phyloP scores from a whole-genome alignment of 92 coral and sea anemone species.

The Bergia puertoricense region DNA sequence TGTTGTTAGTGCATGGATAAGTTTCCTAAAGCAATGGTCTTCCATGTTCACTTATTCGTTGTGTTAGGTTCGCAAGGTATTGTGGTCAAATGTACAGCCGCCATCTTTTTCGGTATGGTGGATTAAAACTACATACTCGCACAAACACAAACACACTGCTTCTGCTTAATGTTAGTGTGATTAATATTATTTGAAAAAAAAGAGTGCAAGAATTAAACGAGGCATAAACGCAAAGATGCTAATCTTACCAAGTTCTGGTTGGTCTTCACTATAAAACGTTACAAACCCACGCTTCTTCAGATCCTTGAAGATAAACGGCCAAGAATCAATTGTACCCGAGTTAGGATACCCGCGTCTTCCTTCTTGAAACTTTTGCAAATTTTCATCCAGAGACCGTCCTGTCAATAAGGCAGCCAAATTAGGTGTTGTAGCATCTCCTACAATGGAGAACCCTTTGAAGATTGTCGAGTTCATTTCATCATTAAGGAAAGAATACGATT shows the following conservation, averaged over 20 bases:
- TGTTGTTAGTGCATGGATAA: too few species aligned
- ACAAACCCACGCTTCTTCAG: constrained; percentile 58
- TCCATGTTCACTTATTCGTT: too few species aligned
- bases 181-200: too few species aligned
- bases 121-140: too few species aligned
- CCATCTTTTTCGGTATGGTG: too few species aligned
- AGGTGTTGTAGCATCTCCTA: constrained; percentile 75
- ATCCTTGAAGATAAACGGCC: constrained; percentile 75
- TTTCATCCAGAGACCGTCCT: constrained; percentile 52
- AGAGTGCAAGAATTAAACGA: too few species aligned
- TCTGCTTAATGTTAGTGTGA: too few species aligned
- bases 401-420: constrained; percentile 69
- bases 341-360: constrained; percentile 60
- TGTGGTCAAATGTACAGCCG: too few species aligned
- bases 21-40: too few species aligned
- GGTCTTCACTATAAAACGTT: constrained; percentile 57
- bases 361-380: constrained; percentile 48
- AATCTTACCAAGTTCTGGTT: constrained; percentile 24
- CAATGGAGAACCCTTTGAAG: constrained; percentile 66
- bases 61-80: too few species aligned
- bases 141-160: too few species aligned
- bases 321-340: constrained; percentile 56
- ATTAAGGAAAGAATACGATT: constrained; percentile 56
- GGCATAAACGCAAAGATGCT: too few species aligned
- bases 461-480: constrained; percentile 56